These are phyloP conservation scores for Drosophila stalkeri DNA, from an alignment of 2,888 invertebrate species.

Conservation along the genomic window DNA sequence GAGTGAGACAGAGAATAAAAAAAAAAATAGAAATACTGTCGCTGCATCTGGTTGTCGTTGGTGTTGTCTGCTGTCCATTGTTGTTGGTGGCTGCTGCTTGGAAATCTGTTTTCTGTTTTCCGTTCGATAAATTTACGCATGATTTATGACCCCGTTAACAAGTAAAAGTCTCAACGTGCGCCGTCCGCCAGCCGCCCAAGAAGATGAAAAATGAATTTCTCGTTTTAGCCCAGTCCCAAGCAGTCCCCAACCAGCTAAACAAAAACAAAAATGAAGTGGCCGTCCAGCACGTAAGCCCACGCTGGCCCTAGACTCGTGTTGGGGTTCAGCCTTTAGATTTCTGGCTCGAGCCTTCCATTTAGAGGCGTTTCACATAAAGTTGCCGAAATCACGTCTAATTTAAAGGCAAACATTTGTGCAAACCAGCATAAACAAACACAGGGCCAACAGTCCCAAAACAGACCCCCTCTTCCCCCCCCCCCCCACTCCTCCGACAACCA, in stretches of 20 bases:
- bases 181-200: conserved; percentile 58
- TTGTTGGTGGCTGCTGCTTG: conserved; percentile 52
- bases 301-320: conserved; percentile 34
- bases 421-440: conserved; percentile 15
- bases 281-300: conserved; percentile 54
- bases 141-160: conserved; percentile 80
- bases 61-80: conserved; percentile 46
- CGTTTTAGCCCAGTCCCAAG: conserved; percentile 58
- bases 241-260: neutral
- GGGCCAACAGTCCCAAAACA: neutral
- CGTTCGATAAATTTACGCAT: conserved; percentile 80
- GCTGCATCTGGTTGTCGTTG: conserved; percentile 63
- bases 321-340: conserved; percentile 23
- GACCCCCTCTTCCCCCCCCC: no score
- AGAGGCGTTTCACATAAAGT: conserved; percentile 55
- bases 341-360: conserved; percentile 21
- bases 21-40: conserved; percentile 42
- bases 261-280: conserved; percentile 48
- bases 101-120: conserved; percentile 80
- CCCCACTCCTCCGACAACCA: no score
- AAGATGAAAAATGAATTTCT: conserved; percentile 78
- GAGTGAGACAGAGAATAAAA: neutral
- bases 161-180: conserved; percentile 78
- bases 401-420: conserved; percentile 62
- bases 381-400: conserved; percentile 64